A percentile compares a stretch with the other conserved stretches of the same genome.
Conservation (phyloP, 1,140 invertebrate genomes). For the Drosophila mojavensis region DNA sequence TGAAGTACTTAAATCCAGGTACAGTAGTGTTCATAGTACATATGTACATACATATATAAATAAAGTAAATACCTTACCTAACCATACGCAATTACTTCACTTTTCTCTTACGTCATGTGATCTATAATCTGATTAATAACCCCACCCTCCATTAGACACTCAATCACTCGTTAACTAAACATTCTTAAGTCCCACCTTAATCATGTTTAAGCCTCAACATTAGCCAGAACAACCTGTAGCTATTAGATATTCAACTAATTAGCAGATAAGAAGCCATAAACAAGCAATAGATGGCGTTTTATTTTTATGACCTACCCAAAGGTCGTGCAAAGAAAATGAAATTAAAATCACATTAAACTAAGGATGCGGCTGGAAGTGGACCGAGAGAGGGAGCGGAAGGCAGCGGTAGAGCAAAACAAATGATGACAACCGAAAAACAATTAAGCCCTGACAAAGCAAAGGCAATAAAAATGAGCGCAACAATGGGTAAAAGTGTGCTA, state of each 20-base stretch:
- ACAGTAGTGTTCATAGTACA: neutral
- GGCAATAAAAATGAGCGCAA: slow-evolving; percentile 53
- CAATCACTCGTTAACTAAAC: too few relatives aligned
- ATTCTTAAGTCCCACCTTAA: neutral
- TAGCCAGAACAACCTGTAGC: slow-evolving; percentile 51
- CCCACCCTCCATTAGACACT: too few relatives aligned
- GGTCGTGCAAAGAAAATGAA: neutral
- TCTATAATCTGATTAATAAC: too few relatives aligned
- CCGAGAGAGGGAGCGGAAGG: neutral
- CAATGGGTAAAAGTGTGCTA: neutral
- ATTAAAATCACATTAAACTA: slow-evolving; percentile 3
- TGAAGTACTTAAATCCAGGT: neutral
- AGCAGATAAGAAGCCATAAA: slow-evolving; percentile 57
- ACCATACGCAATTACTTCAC: too few relatives aligned
- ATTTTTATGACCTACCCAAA: neutral
- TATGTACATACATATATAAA: too few relatives aligned
- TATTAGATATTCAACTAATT: slow-evolving; percentile 68
- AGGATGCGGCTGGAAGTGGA: too few relatives aligned
- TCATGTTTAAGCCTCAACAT: slow-evolving; percentile 1
- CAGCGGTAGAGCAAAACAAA: neutral
- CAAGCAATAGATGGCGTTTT: slow-evolving; percentile 14
- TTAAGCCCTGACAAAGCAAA: slow-evolving; percentile 44
- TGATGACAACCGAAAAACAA: slow-evolving; percentile 47
- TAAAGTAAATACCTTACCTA: too few relatives aligned
- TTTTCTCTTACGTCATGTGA: too few relatives aligned